phyloP scores from a whole-genome alignment of 2,888 invertebrate genomes.

The Spisula subtruncata region DNA sequence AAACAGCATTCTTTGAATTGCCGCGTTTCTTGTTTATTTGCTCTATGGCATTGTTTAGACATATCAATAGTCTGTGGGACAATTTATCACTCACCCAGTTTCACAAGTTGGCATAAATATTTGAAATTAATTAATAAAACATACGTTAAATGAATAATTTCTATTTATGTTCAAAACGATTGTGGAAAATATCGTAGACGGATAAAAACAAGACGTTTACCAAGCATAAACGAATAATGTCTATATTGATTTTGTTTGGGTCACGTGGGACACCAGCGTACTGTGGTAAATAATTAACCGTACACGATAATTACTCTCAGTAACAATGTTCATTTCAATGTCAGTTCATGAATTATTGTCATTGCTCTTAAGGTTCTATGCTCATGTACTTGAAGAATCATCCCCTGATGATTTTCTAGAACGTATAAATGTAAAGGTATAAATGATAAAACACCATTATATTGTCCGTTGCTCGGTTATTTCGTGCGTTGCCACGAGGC shows the following conservation, averaged over 20 bases:
- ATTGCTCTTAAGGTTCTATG: neutral
- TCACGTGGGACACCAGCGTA: neutral
- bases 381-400: neutral
- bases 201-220: neutral
- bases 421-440: neutral
- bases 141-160: neutral
- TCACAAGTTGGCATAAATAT: too few species aligned
- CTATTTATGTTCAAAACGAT: neutral
- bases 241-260: too few species aligned
- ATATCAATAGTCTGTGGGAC: too few species aligned
- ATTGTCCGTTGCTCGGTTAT: neutral
- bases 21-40: too few species aligned
- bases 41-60: too few species aligned
- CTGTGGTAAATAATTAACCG: conserved; percentile 46
- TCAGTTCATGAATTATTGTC: conserved; percentile 38
- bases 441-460: neutral
- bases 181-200: neutral
- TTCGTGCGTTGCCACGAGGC: too few species aligned
- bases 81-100: too few species aligned
- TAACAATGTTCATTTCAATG: conserved; percentile 36
- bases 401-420: neutral
- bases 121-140: too few species aligned
- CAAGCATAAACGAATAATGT: too few species aligned
- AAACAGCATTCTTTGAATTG: too few species aligned
- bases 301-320: too few species aligned